Base-by-base conservation (phyloP, 30 jellyfish, hydroid and myxozoan species). In the Turritopsis dohrnii region DNA sequence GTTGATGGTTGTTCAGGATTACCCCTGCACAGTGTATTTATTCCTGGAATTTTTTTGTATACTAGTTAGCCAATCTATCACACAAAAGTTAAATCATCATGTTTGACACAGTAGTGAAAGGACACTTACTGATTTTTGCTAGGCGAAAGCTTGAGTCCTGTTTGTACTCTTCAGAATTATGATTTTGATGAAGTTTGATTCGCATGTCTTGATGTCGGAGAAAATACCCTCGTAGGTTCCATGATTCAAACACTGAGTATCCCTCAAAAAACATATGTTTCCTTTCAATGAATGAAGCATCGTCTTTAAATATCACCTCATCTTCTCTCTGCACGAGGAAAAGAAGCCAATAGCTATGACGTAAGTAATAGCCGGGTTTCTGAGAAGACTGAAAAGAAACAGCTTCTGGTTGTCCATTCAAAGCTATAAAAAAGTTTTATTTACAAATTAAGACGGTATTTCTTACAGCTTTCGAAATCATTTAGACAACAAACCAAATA, bases 171-270 rank as follows among this genome's bases (percentile, higher is more conserved):
- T 31, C 29, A 18, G 25, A 24, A 20, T 1, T 52, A 81, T 79
- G 81, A 21, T 79, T 52, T 53, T 52, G 29, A 22, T 79, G 86
- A 17, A 79, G 79, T 79, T 79, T 79, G 81, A 79, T 29, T 30
- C 1, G 29, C 18, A 26, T 29, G 79, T 22, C 81, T 30, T 79
- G 81, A 30, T 79, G 86, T 29, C 86, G 86, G 23, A 79, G 25
- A 52, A 79, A 79, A 31, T 16, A 30, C 26, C 81, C 82, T 7
- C 81, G 82, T 1, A 7, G 53, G 83, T 79, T 79, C 28, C 29
- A n/a, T 16, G 86, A 79, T 79, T 79, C 81, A 31, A 79, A 79
- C 29, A 81, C 31, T 16, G 31, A 16, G 13, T 65, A 31, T n/a
- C 81, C 81, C 0, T 29, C 4, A 79, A n/a, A 31, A 81, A 21